These are phyloP conservation scores for Cyprinodon brontotheroides DNA, from an alignment of 2,113 vertebrate species.

Conservation along the genomic window DNA sequence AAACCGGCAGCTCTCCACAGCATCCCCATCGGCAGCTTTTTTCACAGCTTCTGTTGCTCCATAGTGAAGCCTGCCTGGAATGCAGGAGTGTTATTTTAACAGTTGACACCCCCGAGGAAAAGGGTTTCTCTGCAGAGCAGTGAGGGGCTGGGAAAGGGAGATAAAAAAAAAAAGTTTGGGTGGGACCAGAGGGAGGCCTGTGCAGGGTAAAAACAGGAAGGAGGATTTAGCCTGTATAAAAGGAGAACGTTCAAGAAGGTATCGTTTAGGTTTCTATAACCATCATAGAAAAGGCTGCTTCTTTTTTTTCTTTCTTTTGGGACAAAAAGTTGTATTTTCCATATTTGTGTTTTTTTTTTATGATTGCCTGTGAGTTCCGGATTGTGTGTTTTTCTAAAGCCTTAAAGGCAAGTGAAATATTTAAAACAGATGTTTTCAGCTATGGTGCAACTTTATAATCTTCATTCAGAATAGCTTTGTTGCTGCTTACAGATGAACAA, in stretches of 20 bases:
- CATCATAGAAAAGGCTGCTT: background rate
- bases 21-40: slow-evolving; percentile 15
- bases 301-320: background rate
- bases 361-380: background rate
- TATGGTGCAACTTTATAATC: background rate
- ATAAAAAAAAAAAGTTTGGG: background rate
- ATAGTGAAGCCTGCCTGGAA: background rate
- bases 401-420: background rate
- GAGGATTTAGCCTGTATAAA: slow-evolving; percentile 41
- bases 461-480: background rate
- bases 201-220: slow-evolving; percentile 36
- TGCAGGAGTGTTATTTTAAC: background rate
- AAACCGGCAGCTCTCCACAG: background rate
- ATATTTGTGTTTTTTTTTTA: background rate
- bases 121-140: slow-evolving; percentile 1
- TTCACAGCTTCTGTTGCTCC: background rate
- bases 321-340: background rate
- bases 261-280: slow-evolving; percentile 2
- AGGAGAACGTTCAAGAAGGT: background rate
- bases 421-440: slow-evolving; percentile 19
- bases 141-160: slow-evolving; percentile 1
- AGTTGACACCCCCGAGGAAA: background rate
- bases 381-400: background rate
- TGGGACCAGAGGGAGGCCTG: slow-evolving; percentile 13
- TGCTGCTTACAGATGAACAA: background rate